Evolutionary conservation across 2,797 vertebrate genomes (phyloP).

Genomic region (Decapterus maruadsi): DNA sequence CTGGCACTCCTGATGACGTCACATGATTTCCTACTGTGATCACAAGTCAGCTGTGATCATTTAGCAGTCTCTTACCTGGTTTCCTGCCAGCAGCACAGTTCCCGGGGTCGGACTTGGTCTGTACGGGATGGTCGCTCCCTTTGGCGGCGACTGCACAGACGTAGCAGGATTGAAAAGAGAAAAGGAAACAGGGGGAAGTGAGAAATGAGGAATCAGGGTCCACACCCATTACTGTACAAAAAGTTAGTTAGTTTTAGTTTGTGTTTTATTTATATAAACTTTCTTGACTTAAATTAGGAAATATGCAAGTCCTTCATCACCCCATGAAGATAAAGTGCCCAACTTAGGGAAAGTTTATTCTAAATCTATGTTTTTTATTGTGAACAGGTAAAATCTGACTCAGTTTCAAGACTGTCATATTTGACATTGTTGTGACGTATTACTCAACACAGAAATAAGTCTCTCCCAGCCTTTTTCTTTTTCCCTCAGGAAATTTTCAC

Average conservation of each 20-base stretch:
- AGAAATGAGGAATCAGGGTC: background rate
- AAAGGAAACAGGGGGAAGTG: background rate
- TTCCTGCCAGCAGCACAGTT: slow-evolving; percentile 91
- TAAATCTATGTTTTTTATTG: background rate
- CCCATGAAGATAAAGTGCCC: background rate
- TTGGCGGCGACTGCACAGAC: slow-evolving; percentile 90
- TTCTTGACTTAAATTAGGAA: background rate
- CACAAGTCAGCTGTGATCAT: too few relatives aligned
- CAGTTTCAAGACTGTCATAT: too few relatives aligned
- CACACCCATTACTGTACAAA: too few relatives aligned
- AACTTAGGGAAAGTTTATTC: background rate
- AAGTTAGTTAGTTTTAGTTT: background rate
- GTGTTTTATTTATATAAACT: background rate
- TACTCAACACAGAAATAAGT: too few relatives aligned
- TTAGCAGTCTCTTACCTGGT: slow-evolving; percentile 86
- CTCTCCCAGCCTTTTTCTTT: too few relatives aligned
- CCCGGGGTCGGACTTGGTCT: slow-evolving; percentile 91
- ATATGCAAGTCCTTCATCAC: too few relatives aligned
- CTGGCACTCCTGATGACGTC: background rate
- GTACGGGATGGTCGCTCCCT: slow-evolving; percentile 96
- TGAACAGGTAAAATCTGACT: background rate
- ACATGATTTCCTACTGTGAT: background rate
- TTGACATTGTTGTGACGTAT: too few relatives aligned
- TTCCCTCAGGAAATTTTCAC: too few relatives aligned
- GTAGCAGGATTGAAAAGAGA: background rate